Conservation (phyloP, 2,113 vertebrate genomes). For the Chroicocephalus ridibundus region DNA sequence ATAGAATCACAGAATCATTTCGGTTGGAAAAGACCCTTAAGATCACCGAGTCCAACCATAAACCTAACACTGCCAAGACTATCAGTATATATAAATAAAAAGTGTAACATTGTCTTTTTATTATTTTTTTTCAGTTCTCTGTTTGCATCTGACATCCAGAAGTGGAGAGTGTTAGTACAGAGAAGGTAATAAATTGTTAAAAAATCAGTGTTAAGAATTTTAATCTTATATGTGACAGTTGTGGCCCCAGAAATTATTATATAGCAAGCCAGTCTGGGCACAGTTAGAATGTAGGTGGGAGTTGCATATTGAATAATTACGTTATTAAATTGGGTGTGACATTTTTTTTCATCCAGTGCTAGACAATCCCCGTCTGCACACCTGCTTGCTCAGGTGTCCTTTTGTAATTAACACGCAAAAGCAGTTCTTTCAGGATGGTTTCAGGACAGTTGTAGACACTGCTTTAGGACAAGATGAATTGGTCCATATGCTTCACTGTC, state of each 20-base stretch:
- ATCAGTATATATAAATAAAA: neutral
- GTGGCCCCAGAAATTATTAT: neutral
- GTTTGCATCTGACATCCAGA: neutral
- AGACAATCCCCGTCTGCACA: no score
- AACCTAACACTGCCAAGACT: neutral
- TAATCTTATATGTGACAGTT: neutral
- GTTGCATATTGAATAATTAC: neutral
- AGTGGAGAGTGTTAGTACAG: no score
- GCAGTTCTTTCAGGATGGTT: neutral
- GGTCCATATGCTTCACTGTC: neutral
- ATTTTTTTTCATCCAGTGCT: neutral
- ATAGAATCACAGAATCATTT: neutral
- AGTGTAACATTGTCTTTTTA: fast-evolving
- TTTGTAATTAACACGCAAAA: neutral
- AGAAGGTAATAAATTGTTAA: neutral
- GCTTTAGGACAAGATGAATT: neutral
- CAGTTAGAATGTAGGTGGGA: no score
- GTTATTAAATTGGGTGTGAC: neutral
- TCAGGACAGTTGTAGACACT: neutral
- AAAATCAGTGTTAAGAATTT: neutral
- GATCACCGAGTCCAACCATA: neutral
- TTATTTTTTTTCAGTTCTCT: neutral
- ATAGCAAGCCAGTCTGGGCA: neutral
- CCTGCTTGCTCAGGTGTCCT: neutral
- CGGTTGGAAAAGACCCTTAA: neutral